These are phyloP conservation scores for Gnathonemus longibarbis DNA, from an alignment of 2,113 vertebrate genomes.

Conservation along the genomic window DNA sequence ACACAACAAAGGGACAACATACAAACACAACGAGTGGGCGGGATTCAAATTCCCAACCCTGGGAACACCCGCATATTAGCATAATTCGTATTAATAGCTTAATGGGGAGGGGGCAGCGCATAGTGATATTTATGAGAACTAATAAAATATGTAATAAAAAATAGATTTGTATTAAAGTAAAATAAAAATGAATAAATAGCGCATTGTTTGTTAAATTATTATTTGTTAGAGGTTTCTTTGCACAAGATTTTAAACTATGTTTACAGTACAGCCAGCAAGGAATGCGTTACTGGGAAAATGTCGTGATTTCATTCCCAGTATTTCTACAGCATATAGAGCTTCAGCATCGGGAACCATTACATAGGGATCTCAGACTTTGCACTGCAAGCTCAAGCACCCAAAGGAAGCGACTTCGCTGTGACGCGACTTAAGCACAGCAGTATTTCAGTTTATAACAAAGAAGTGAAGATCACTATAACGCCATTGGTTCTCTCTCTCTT, in stretches of 20 bases:
- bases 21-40: neutral
- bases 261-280: neutral
- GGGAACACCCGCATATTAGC: neutral
- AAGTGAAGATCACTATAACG: constrained; percentile 23
- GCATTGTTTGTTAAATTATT: neutral
- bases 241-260: neutral
- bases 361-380: neutral
- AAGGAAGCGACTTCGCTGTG: neutral
- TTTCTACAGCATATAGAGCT: neutral
- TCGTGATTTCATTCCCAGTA: neutral
- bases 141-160: neutral
- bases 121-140: neutral
- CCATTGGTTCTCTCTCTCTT: constrained; percentile 53
- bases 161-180: neutral
- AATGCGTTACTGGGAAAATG: neutral
- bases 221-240: neutral
- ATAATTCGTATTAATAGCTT: neutral
- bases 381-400: neutral
- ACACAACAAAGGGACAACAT: neutral
- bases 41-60: neutral
- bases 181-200: neutral
- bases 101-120: neutral
- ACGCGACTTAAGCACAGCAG: neutral
- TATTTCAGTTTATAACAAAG: neutral
- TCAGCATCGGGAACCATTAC: neutral